Evolutionary conservation across 2,113 vertebrate species (phyloP).

Genomic region (Istiophorus platypterus): DNA sequence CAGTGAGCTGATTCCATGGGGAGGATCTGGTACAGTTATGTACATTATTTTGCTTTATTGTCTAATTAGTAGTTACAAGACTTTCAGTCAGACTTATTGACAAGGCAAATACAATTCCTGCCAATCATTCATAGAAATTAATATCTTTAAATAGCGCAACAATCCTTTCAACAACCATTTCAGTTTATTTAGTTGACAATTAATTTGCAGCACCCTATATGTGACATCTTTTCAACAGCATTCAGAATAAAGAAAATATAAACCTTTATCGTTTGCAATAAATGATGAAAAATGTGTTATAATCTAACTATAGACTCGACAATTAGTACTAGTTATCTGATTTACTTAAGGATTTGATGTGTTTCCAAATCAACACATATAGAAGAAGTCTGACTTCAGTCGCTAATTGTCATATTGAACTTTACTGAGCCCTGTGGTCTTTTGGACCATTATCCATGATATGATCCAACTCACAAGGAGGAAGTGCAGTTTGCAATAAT

Average conservation of each 20-base stretch:
- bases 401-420: not conserved
- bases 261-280: not conserved
- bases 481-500: not conserved
- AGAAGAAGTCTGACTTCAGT: not conserved
- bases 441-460: constrained; percentile 19
- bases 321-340: not conserved
- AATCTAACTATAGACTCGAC: not conserved
- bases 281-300: not conserved
- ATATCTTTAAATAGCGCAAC: constrained; percentile 8
- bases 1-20: constrained; percentile 47
- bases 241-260: not conserved
- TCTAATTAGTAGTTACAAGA: constrained; percentile 56
- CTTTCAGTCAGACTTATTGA: constrained; percentile 51
- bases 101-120: constrained; percentile 12
- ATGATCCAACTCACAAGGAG: not conserved
- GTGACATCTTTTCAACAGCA: constrained; percentile 6
- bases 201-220: not conserved
- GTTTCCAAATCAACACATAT: not conserved
- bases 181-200: constrained; percentile 9
- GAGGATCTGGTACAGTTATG: constrained; percentile 42
- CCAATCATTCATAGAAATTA: constrained; percentile 25
- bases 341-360: not conserved
- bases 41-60: constrained; percentile 43
- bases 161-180: not conserved
- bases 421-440: not conserved